phyloP scores from a whole-genome alignment of 2,797 vertebrate species.

The Bufotes viridis region DNA sequence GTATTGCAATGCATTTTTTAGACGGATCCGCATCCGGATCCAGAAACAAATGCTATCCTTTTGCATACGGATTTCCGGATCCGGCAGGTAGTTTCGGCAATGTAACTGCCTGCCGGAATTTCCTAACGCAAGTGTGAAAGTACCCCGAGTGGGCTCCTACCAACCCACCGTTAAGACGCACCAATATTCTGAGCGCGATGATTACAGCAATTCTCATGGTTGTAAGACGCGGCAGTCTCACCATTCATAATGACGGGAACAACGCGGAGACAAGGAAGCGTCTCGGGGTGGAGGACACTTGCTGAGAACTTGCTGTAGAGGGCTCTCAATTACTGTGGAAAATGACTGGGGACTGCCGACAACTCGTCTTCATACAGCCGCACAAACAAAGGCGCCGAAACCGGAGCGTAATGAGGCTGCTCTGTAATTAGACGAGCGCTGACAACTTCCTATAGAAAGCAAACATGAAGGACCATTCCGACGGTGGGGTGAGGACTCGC shows the following conservation, averaged over 20 bases:
- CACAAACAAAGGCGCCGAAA: constrained; percentile 3
- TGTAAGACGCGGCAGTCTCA: neutral
- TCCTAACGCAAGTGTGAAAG: no score
- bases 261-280: neutral
- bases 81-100: no score
- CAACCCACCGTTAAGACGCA: no score
- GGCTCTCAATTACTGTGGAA: constrained; percentile 38
- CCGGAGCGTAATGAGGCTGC: neutral
- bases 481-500: neutral
- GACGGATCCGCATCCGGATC: no score
- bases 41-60: no score
- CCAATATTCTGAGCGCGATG: neutral
- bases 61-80: no score
- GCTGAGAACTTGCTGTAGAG: constrained; percentile 33
- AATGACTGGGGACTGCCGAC: constrained; percentile 3
- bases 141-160: no score
- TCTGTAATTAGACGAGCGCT: constrained; percentile 19
- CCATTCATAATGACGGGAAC: neutral
- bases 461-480: neutral
- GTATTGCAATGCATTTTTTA: no score
- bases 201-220: neutral
- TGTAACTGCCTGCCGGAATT: no score
- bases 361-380: neutral
- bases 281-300: neutral
- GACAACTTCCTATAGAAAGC: constrained; percentile 25